A percentile compares a stretch with the other conserved stretches of the same genome.
Evolutionary conservation across 2,888 invertebrate species (phyloP).

Genomic region (Phaedon cochleariae): DNA sequence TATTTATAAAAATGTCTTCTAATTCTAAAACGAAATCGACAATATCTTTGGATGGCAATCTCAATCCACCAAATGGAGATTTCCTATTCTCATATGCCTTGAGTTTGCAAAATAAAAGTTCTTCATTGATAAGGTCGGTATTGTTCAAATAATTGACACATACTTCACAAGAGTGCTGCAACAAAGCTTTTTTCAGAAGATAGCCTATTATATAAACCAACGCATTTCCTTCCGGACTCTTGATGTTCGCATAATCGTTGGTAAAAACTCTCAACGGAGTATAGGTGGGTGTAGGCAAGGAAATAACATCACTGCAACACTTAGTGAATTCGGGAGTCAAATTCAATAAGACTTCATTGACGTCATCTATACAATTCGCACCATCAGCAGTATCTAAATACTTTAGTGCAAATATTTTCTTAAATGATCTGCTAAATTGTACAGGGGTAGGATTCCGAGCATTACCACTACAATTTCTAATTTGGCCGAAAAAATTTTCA

Average conservation of each 20-base stretch:
- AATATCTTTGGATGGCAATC: background rate
- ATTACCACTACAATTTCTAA: slow-evolving; percentile 33
- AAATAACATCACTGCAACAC: background rate
- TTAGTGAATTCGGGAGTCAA: slow-evolving; percentile 30
- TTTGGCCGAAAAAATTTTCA: slow-evolving; percentile 40
- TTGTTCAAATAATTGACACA: background rate
- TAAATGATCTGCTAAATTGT: slow-evolving; percentile 34
- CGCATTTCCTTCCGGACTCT: background rate
- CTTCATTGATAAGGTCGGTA: background rate
- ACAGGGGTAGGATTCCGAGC: slow-evolving; percentile 32
- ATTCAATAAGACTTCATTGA: slow-evolving; percentile 28
- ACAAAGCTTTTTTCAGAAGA: slow-evolving; percentile 14
- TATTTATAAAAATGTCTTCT: background rate
- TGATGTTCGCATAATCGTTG: background rate
- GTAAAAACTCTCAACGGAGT: background rate
- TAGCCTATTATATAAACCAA: slow-evolving; percentile 15
- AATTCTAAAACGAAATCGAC: background rate
- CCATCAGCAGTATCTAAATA: slow-evolving; percentile 27
- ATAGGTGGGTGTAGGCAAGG: background rate
- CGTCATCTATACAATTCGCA: slow-evolving; percentile 32
- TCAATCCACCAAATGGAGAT: background rate
- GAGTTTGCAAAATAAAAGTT: background rate
- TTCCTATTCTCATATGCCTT: background rate
- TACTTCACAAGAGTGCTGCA: slow-evolving; percentile 12
- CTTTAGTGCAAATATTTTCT: slow-evolving; percentile 36